Conservation (phyloP, 2,797 vertebrate species). For the Neosilurus hyrtlii region DNA sequence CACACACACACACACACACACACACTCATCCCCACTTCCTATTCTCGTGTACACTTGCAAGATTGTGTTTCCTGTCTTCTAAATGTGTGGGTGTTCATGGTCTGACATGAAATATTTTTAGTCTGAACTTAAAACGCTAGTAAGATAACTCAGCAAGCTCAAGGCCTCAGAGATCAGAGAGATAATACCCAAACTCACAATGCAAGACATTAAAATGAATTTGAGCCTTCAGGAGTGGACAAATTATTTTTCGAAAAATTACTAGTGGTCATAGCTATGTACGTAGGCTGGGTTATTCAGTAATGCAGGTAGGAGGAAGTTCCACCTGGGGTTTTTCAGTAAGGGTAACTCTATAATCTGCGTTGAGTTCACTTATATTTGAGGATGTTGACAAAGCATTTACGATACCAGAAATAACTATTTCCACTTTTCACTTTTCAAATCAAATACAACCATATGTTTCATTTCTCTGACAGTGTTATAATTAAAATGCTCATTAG, state of each 20-base stretch:
- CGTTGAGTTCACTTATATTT: not conserved
- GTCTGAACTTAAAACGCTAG: not conserved
- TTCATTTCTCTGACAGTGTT: not conserved
- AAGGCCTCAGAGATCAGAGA: not conserved
- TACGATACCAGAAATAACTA: not conserved
- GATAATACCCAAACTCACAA: not conserved
- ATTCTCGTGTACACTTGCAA: constrained; percentile 30
- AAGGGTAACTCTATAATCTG: not conserved
- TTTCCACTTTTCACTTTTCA: constrained; percentile 12
- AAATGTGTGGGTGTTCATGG: constrained; percentile 41
- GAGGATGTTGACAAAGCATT: constrained; percentile 16
- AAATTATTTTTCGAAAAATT: not conserved
- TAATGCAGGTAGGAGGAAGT: constrained; percentile 5
- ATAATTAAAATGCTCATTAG: not conserved
- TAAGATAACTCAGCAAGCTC: not conserved
- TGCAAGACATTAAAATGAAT: not conserved
- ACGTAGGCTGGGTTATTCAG: not conserved
- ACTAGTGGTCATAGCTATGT: not conserved
- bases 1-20: not conserved
- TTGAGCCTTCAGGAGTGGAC: not conserved
- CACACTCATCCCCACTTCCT: constrained; percentile 25
- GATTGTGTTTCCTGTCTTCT: constrained; percentile 48
- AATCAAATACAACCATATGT: not conserved
- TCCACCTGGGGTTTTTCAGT: not conserved
- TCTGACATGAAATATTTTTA: constrained; percentile 28